Percentiles rank a stretch among this genome's conserved stretches.
These are phyloP conservation scores for Drosophila asahinai DNA, from an alignment of 1,140 invertebrate genomes.

Conservation along the genomic window DNA sequence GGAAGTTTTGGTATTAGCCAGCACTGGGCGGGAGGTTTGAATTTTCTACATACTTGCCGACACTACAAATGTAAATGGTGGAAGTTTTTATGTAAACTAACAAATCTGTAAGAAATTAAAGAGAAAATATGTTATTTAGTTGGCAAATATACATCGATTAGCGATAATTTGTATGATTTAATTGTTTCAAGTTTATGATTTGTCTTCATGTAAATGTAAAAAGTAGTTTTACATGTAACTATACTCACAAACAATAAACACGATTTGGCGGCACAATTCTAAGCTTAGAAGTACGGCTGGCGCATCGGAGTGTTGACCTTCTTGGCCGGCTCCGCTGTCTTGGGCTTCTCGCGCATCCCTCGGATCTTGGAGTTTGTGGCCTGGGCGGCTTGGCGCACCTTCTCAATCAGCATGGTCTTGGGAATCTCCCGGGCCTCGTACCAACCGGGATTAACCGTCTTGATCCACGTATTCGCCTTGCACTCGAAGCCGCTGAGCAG, in stretches of 20 bases:
- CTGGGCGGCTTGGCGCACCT: conserved; percentile 18
- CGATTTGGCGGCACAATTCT: background rate
- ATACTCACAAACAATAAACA: background rate
- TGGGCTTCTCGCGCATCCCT: background rate
- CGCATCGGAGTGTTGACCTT: background rate
- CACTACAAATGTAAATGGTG: background rate
- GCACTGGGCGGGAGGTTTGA: background rate
- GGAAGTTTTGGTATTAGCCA: conserved; percentile 5
- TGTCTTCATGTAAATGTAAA: background rate
- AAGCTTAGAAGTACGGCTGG: background rate
- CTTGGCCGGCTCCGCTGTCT: background rate
- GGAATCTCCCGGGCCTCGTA: conserved; percentile 48
- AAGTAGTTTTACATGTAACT: background rate
- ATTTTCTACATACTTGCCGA: background rate
- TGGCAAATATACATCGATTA: background rate
- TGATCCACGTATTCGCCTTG: conserved; percentile 31
- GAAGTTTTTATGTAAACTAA: background rate
- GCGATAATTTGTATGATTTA: too few relatives aligned
- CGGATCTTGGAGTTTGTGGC: conserved; percentile 4
- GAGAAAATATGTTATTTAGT: too few relatives aligned
- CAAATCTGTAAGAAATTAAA: background rate
- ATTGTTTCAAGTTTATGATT: too few relatives aligned
- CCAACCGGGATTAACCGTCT: conserved; percentile 60
- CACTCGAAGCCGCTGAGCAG: conserved; percentile 25
- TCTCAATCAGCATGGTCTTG: conserved; percentile 31